These are phyloP conservation scores for Adelphocoris suturalis DNA, from an alignment of 2,888 invertebrate genomes.

Conservation along the genomic window DNA sequence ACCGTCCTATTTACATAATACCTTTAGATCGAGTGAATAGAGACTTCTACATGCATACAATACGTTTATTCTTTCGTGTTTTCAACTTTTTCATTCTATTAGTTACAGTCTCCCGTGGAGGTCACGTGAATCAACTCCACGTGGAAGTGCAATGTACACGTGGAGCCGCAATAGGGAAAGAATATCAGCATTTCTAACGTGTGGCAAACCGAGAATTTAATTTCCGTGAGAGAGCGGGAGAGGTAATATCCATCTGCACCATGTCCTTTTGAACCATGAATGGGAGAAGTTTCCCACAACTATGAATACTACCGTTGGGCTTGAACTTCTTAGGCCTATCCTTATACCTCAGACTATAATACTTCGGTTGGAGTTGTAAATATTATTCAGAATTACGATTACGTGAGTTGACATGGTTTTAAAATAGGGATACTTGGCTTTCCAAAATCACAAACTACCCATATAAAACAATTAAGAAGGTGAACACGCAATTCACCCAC, in stretches of 20 bases:
- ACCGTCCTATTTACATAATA: too few relatives aligned
- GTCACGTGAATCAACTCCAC: not conserved
- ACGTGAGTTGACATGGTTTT: too few relatives aligned
- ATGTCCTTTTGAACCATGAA: slow-evolving; percentile 3
- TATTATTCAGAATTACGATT: too few relatives aligned
- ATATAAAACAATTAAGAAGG: too few relatives aligned
- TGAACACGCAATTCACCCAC: too few relatives aligned
- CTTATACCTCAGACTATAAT: not conserved
- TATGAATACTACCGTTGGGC: not conserved
- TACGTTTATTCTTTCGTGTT: too few relatives aligned
- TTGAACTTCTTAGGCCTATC: not conserved
- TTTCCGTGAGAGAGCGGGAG: not conserved
- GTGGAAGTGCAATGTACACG: not conserved
- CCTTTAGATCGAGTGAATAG: too few relatives aligned
- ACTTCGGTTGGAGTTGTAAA: too few relatives aligned
- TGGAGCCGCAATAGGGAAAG: not conserved
- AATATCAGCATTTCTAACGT: not conserved
- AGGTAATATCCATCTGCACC: slow-evolving; percentile 20
- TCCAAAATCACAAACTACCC: too few relatives aligned
- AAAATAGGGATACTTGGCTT: too few relatives aligned
- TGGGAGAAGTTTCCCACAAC: slow-evolving; percentile 16
- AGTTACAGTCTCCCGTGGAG: not conserved
- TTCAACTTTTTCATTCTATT: not conserved
- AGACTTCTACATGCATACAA: too few relatives aligned
- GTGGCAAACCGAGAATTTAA: slow-evolving; percentile 26